These are phyloP conservation scores for Peromyscus californicus DNA, from an alignment of 2,113 vertebrate genomes.

Conservation along the genomic window DNA sequence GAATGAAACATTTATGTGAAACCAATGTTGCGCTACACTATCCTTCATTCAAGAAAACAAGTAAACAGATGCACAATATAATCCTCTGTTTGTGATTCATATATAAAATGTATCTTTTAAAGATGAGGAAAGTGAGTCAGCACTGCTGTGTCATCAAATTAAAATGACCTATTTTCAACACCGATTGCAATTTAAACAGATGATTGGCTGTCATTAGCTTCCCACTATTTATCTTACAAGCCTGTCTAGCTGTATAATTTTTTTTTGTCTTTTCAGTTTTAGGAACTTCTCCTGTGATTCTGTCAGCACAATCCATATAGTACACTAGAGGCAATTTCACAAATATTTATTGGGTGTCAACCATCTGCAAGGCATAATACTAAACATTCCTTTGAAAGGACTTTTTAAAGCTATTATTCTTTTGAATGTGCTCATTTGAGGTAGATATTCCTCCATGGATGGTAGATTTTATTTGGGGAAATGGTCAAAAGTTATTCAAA, in stretches of 20 bases:
- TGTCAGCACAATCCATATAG: background rate
- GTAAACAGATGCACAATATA: conserved; percentile 27
- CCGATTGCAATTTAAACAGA: conserved; percentile 2
- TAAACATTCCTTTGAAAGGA: conserved; percentile 43
- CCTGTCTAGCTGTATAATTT: background rate
- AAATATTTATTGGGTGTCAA: conserved; percentile 65
- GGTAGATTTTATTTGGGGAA: conserved; percentile 70
- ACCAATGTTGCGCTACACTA: background rate
- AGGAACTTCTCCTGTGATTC: background rate
- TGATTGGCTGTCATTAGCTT: conserved; percentile 8
- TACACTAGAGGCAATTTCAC: conserved; percentile 15
- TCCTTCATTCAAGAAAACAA: conserved; percentile 28
- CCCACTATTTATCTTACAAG: background rate
- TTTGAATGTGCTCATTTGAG: conserved; percentile 70
- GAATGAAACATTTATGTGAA: conserved; percentile 50
- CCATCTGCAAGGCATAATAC: conserved; percentile 30
- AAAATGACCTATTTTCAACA: conserved; percentile 24
- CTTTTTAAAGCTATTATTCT: conserved; percentile 74
- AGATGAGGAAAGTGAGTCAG: background rate
- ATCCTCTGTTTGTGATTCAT: background rate
- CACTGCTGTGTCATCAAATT: background rate
- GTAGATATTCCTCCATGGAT: conserved; percentile 70
- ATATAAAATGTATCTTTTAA: background rate
- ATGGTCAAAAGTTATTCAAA: conserved; percentile 80
- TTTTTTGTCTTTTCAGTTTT: background rate